Conservation (phyloP, 2,113 vertebrate species). For the Amazona vittata region DNA sequence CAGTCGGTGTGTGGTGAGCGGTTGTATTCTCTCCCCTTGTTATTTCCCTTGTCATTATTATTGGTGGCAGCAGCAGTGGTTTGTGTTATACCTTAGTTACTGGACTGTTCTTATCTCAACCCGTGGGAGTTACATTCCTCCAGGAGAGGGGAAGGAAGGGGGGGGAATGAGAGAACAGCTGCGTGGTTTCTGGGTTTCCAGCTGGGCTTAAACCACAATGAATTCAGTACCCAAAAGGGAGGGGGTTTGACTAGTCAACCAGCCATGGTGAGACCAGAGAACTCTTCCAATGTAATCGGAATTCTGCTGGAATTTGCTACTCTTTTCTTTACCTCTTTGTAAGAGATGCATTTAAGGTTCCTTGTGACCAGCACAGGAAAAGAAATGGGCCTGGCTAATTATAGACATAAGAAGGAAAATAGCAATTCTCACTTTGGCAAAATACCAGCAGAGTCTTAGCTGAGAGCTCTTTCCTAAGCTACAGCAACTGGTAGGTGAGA, state of each 20-base stretch:
- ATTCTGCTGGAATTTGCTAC: not conserved
- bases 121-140: too few relatives aligned
- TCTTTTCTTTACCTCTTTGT: not conserved
- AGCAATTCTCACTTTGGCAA: not conserved
- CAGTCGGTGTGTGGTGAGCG: too few relatives aligned
- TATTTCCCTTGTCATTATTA: too few relatives aligned
- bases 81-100: too few relatives aligned
- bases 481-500: not conserved
- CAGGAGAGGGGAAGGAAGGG: too few relatives aligned
- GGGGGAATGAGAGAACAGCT: too few relatives aligned
- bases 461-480: not conserved
- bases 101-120: too few relatives aligned
- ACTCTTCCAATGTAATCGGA: rapidly evolving
- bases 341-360: rapidly evolving
- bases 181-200: too few relatives aligned
- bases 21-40: too few relatives aligned
- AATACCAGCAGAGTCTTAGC: not conserved
- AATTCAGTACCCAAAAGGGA: not conserved
- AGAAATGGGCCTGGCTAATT: not conserved
- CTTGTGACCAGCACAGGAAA: not conserved
- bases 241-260: not conserved
- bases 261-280: rapidly evolving
- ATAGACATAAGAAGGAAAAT: rapidly evolving
- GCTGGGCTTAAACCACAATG: too few relatives aligned
- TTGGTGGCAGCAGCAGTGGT: too few relatives aligned